These are phyloP conservation scores for Drosophila littoralis DNA, from an alignment of 1,140 invertebrate genomes.

Conservation along the genomic window DNA sequence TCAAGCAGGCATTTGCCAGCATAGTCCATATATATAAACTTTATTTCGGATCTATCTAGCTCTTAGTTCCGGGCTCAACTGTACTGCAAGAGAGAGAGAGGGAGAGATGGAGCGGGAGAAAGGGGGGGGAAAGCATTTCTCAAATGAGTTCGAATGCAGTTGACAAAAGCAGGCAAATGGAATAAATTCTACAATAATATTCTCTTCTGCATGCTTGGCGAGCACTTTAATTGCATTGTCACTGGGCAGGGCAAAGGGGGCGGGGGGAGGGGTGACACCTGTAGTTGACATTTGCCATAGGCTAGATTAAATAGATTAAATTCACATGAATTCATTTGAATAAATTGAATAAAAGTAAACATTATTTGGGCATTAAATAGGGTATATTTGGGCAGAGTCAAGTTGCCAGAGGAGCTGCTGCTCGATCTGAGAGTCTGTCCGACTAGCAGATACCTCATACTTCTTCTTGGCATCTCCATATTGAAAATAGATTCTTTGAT, in stretches of 20 bases:
- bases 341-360: too few relatives aligned
- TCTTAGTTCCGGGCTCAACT: background rate
- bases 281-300: background rate
- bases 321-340: background rate
- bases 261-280: background rate
- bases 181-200: background rate
- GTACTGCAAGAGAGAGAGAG: background rate
- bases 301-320: background rate
- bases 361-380: too few relatives aligned
- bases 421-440: background rate
- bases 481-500: too few relatives aligned
- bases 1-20: background rate
- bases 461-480: too few relatives aligned
- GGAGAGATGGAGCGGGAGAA: too few relatives aligned
- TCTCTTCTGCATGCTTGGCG: too few relatives aligned
- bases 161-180: slow-evolving; percentile 3
- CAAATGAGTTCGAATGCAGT: slow-evolving; percentile 46
- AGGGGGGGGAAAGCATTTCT: too few relatives aligned
- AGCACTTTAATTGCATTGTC: too few relatives aligned
- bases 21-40: too few relatives aligned
- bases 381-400: too few relatives aligned
- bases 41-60: too few relatives aligned
- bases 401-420: background rate
- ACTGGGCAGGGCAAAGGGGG: too few relatives aligned
- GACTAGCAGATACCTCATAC: background rate